A percentile compares a stretch with the other conserved stretches of the same genome.
phyloP scores from a whole-genome alignment of 2,113 vertebrate species.

The Podiceps cristatus region DNA sequence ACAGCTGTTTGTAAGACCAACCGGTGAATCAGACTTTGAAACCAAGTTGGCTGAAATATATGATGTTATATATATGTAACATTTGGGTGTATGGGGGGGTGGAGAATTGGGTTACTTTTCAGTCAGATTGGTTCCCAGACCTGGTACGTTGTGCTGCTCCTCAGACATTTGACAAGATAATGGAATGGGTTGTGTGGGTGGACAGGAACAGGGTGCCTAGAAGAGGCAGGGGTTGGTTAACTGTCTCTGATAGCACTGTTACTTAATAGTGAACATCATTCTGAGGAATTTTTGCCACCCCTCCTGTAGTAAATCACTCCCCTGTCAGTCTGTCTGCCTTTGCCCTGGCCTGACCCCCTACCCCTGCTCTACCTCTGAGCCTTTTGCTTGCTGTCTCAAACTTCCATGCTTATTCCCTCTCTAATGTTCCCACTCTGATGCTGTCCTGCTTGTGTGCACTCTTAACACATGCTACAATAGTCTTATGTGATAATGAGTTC shows the following conservation, averaged over 20 bases:
- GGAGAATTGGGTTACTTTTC: constrained; percentile 29
- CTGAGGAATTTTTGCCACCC: neutral
- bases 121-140: neutral
- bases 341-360: no score
- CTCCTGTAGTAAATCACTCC: constrained; percentile 5
- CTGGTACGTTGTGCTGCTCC: neutral
- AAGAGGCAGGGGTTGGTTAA: neutral
- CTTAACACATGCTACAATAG: accelerated
- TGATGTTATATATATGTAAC: constrained; percentile 27
- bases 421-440: neutral
- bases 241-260: neutral
- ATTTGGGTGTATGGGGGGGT: neutral
- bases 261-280: neutral
- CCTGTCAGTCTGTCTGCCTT: neutral
- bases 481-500: accelerated
- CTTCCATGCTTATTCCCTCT: neutral
- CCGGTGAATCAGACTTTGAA: neutral
- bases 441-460: neutral
- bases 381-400: neutral
- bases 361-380: accelerated
- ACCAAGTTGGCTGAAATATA: neutral
- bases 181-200: constrained; percentile 28
- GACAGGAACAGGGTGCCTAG: neutral
- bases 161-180: neutral
- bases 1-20: constrained; percentile 27